Evolutionary conservation across 2,888 invertebrate species (phyloP).

Genomic region (Sesia bembeciformis): DNA sequence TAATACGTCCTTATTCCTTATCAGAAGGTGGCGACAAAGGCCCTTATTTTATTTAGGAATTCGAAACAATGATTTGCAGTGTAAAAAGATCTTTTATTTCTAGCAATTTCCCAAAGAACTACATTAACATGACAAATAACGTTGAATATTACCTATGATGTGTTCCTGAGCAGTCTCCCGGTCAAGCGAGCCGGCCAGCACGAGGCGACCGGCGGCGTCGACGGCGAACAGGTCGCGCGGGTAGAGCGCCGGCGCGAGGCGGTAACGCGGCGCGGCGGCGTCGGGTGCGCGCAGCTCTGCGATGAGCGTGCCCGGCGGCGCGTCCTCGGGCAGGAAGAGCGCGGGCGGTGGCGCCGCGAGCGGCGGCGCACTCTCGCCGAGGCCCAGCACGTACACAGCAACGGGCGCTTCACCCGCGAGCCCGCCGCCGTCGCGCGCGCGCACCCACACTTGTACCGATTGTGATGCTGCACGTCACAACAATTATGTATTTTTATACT

Average conservation of each 20-base stretch:
- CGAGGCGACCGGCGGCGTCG: constrained; percentile 83
- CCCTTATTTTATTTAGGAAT: no score
- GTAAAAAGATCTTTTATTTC: no score
- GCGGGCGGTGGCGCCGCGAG: constrained; percentile 83
- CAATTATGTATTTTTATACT: background rate
- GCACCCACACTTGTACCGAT: constrained; percentile 90
- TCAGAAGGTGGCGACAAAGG: no score
- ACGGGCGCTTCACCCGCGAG: constrained; percentile 89
- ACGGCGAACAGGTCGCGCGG: constrained; percentile 80
- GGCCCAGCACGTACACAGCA: constrained; percentile 83
- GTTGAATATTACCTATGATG: constrained; percentile 74
- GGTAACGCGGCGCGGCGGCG: constrained; percentile 4
- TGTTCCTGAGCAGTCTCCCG: constrained; percentile 82
- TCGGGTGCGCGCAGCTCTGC: constrained; percentile 30
- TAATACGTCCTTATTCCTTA: no score
- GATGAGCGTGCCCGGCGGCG: constrained; percentile 63
- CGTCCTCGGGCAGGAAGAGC: constrained; percentile 85
- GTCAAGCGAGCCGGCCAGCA: constrained; percentile 82
- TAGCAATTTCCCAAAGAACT: no score
- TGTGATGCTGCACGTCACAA: constrained; percentile 76
- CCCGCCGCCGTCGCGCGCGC: constrained; percentile 89
- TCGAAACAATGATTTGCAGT: no score
- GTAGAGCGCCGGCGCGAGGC: constrained; percentile 46
- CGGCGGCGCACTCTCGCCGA: constrained; percentile 80
- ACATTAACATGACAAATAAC: no score